A percentile compares a stretch with the other conserved stretches of the same genome.
These are phyloP conservation scores for Petrocephalus microphthalmus DNA, from an alignment of 2,113 vertebrate species.

Conservation along the genomic window DNA sequence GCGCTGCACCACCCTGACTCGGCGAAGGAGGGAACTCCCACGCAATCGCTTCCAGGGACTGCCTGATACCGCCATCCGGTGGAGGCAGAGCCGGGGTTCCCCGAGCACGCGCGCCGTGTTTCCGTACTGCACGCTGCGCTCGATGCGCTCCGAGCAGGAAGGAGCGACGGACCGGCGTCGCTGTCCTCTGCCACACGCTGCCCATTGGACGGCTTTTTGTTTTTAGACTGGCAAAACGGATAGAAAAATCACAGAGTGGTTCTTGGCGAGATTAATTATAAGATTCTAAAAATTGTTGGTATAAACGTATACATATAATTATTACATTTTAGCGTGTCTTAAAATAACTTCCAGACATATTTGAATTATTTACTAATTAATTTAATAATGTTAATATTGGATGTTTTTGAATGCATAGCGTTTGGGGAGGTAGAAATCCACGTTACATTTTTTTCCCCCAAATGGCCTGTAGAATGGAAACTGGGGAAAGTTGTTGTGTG, in stretches of 20 bases:
- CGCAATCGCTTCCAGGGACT: constrained; percentile 46
- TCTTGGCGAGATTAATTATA: neutral
- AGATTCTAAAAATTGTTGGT: neutral
- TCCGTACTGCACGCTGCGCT: constrained; percentile 18
- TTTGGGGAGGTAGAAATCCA: neutral
- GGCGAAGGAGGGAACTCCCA: constrained; percentile 68
- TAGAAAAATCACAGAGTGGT: neutral
- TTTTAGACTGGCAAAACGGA: neutral
- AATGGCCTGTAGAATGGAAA: neutral
- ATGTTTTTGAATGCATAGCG: neutral
- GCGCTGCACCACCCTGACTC: constrained; percentile 63
- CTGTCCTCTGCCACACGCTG: neutral
- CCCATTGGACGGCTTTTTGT: neutral
- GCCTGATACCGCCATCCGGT: constrained; percentile 66
- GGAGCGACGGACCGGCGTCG: neutral
- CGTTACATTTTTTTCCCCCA: neutral
- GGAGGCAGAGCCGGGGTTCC: constrained; percentile 56
- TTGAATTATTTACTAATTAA: neutral
- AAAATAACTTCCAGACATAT: neutral
- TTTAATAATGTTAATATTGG: neutral
- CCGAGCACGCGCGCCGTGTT: constrained; percentile 30
- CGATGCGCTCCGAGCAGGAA: constrained; percentile 4
- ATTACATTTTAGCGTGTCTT: neutral
- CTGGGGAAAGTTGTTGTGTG: neutral
- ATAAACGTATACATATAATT: neutral